Evolutionary conservation across 2,113 vertebrate species (phyloP).

Genomic region (Rostratula benghalensis): DNA sequence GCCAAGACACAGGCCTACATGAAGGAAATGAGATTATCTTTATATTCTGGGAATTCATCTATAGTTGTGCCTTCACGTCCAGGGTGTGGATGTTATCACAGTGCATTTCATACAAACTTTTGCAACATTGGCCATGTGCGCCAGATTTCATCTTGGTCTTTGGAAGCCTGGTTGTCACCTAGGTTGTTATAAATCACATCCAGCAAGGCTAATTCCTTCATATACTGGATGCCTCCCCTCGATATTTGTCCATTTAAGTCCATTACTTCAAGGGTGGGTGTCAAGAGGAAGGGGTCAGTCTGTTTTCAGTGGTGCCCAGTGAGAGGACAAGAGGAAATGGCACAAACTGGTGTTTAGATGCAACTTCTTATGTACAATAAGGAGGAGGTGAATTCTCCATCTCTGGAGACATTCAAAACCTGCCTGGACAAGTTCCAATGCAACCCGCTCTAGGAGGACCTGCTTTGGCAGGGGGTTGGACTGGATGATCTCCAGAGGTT

Average conservation of each 20-base stretch:
- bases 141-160: not conserved
- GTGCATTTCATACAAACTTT: not conserved
- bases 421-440: too few species aligned
- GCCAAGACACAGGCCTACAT: not conserved
- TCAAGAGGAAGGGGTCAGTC: too few species aligned
- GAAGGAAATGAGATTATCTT: not conserved
- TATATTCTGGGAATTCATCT: not conserved
- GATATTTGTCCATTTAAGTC: not conserved
- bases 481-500: too few species aligned
- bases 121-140: not conserved
- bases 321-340: too few species aligned
- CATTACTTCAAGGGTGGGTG: too few species aligned
- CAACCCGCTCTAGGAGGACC: too few species aligned
- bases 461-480: too few species aligned
- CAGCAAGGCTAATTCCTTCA: not conserved
- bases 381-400: too few species aligned
- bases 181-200: not conserved
- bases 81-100: not conserved
- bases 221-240: not conserved
- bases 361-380: too few species aligned
- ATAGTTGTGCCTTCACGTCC: not conserved
- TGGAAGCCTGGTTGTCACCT: not conserved
- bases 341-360: too few species aligned
- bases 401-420: too few species aligned
- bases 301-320: too few species aligned